phyloP scores from a whole-genome alignment of 2,888 invertebrate species.

The Pachydiplax longipennis region DNA sequence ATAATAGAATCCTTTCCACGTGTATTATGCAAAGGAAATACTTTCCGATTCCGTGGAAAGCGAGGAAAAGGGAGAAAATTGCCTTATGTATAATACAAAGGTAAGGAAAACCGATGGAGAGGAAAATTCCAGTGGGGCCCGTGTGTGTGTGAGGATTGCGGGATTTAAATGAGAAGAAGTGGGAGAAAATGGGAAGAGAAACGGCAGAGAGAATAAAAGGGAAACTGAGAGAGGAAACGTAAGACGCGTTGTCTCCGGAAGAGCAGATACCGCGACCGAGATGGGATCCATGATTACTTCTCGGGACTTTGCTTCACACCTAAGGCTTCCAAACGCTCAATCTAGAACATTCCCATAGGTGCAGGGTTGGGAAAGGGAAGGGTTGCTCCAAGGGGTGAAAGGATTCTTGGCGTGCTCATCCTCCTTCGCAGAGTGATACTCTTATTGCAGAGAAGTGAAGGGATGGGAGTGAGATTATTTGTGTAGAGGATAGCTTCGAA shows the following conservation, averaged over 20 bases:
- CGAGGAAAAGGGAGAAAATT: slow-evolving; percentile 51
- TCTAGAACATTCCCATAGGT: background rate
- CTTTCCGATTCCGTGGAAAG: slow-evolving; percentile 45
- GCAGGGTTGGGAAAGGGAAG: background rate
- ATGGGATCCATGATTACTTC: background rate
- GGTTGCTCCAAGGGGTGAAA: background rate
- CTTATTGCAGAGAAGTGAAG: background rate
- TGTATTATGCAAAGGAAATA: no score
- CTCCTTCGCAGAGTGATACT: background rate
- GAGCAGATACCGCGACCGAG: background rate
- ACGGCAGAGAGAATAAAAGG: background rate
- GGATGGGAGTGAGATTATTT: background rate
- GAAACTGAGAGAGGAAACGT: background rate
- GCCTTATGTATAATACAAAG: slow-evolving; percentile 51
- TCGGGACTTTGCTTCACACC: background rate
- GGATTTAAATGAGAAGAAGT: background rate
- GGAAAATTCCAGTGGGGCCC: background rate
- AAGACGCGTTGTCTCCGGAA: background rate
- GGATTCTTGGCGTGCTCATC: background rate
- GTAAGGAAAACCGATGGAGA: slow-evolving; percentile 47
- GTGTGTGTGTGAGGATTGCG: background rate
- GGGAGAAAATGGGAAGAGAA: background rate
- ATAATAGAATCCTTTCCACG: no score
- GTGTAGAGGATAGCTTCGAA: background rate
- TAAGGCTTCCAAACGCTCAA: background rate